Conservation (phyloP, 1,140 invertebrate genomes). For the Linepithema humile region DNA sequence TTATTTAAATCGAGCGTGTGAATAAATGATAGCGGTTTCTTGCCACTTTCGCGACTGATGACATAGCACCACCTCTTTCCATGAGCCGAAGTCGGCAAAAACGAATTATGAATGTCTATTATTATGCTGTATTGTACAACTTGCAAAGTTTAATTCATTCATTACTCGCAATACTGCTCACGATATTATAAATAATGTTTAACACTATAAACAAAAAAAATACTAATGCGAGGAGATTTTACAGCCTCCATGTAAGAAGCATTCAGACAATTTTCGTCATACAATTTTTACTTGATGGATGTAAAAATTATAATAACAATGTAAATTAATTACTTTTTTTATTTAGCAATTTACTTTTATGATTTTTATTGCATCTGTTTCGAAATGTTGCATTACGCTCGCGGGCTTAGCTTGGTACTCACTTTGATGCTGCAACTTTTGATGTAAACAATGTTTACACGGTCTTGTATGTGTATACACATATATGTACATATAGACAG, state of each 20-base stretch:
- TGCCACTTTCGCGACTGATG: too few relatives aligned
- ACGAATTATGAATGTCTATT: too few relatives aligned
- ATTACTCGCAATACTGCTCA: neutral
- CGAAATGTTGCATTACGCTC: constrained; percentile 59
- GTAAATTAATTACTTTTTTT: neutral
- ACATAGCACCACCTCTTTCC: neutral
- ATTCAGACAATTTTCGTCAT: neutral
- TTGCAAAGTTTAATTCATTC: neutral
- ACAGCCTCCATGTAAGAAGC: neutral
- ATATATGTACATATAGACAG: neutral
- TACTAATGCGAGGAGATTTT: neutral
- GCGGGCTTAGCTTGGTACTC: constrained; percentile 22
- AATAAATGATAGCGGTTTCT: neutral
- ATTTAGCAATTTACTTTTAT: neutral
- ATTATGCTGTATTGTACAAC: neutral
- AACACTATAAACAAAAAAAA: too few relatives aligned
- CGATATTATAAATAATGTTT: neutral
- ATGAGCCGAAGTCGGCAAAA: neutral
- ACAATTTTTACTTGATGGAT: neutral
- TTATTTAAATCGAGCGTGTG: neutral
- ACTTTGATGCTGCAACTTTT: constrained; percentile 13
- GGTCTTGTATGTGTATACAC: neutral
- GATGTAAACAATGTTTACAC: constrained; percentile 18
- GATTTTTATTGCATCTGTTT: constrained; percentile 50
- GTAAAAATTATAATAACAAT: neutral